A percentile compares a stretch with the other conserved stretches of the same genome.
Conservation (phyloP, 2,113 vertebrate genomes). For the Anas platyrhynchos region DNA sequence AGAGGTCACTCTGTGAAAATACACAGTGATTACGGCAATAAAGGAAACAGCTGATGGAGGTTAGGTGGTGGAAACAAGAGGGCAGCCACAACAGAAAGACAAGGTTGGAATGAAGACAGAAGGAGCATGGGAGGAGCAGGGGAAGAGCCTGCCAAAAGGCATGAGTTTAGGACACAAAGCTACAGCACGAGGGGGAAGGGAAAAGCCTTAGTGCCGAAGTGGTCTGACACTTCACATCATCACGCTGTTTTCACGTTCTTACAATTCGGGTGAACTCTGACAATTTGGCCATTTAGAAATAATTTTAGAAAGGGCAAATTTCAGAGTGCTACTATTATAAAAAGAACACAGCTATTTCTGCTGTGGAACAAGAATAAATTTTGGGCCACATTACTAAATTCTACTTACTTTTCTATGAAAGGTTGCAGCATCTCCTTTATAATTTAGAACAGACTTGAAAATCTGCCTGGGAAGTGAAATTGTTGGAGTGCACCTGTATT, state of each 20-base stretch:
- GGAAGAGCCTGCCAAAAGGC: not conserved
- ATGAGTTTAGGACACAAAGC: not conserved
- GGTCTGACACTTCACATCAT: not conserved
- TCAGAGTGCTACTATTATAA: not conserved
- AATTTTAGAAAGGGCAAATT: not conserved
- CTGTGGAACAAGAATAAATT: not conserved
- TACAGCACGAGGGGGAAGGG: not conserved
- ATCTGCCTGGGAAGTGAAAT: not conserved
- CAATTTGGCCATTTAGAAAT: not conserved
- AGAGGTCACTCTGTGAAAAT: conserved; percentile 55
- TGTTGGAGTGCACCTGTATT: not conserved
- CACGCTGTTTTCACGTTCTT: not conserved
- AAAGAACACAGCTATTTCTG: not conserved
- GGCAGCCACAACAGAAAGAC: conserved; percentile 41
- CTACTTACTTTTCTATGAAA: not conserved
- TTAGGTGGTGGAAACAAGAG: conserved; percentile 41
- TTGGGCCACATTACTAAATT: not conserved
- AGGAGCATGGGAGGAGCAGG: not conserved
- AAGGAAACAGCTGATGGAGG: conserved; percentile 66
- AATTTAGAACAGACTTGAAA: not conserved
- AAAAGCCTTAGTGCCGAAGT: not conserved
- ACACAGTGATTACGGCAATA: conserved; percentile 44
- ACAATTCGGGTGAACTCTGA: not conserved
- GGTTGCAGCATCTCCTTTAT: not conserved
- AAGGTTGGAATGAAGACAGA: conserved; percentile 45